Evolutionary conservation across 2,113 vertebrate species (phyloP).

Genomic region (Atractosteus spatula): DNA sequence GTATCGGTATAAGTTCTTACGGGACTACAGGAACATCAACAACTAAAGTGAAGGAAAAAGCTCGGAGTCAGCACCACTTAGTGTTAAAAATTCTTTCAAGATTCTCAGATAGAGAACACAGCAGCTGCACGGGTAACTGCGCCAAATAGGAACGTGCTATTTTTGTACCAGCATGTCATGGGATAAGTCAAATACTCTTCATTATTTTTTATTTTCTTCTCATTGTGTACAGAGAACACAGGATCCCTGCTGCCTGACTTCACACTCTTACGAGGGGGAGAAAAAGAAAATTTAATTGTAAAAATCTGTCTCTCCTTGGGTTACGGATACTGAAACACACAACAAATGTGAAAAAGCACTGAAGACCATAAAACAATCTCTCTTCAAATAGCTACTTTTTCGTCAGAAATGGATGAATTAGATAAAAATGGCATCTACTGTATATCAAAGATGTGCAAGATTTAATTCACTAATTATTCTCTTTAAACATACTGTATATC

Average conservation of each 20-base stretch:
- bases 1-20: slow-evolving; percentile 58
- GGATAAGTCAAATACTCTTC: slow-evolving; percentile 58
- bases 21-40: slow-evolving; percentile 59
- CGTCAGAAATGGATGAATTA: no score
- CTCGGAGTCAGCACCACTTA: slow-evolving; percentile 61
- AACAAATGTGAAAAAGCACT: no score
- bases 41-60: slow-evolving; percentile 52
- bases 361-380: no score
- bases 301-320: background rate
- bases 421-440: no score
- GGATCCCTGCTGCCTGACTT: background rate
- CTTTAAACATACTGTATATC: no score
- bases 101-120: slow-evolving; percentile 60
- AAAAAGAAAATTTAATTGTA: background rate
- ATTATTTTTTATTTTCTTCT: slow-evolving; percentile 42
- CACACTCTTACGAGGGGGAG: background rate
- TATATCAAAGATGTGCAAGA: no score
- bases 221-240: background rate
- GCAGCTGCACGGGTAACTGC: slow-evolving; percentile 56
- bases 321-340: no score
- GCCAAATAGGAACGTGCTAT: slow-evolving; percentile 68
- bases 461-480: no score
- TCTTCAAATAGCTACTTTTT: no score
- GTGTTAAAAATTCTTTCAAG: slow-evolving; percentile 66
- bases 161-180: slow-evolving; percentile 62